Evolutionary conservation across 2,797 vertebrate species (phyloP), one percentile per base, ranked within the genome.

Genomic region (Euthynnus affinis): DNA sequence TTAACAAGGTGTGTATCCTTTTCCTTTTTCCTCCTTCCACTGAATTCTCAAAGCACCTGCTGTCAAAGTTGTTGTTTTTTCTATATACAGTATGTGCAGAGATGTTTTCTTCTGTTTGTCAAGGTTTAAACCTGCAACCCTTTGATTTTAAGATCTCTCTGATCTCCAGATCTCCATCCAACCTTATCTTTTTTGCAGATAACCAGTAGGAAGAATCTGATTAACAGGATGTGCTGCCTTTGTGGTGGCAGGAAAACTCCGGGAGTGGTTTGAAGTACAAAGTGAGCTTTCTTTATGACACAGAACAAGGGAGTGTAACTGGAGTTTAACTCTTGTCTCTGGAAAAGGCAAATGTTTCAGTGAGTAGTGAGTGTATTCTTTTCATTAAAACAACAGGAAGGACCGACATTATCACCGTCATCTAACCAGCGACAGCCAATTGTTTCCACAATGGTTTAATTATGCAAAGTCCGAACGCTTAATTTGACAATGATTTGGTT

Each of bases 361-460:
- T 64, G 10, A 40, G 3, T 32, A 0, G 27, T 32, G 23, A 46
- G 23, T 15, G 8, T 37, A 25, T 37, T 55, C 5, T 37, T 8
- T 34, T 78, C n/a, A n/a, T 20, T 22, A 25, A 67, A 79, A 40
- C 27, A 48, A 55, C 18, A 62, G 20, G 17, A 57, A 29, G 18
- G 18, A 34, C 15, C 42, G 42, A n/a, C 4, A n/a, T 40, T 20
- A 56, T 20, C 23, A 48, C 20, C 5, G 20, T 0, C 14, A 49
- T 23, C 40, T 12, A 32, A 48, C 55, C 53, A n/a, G 25, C 18
- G 40, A 17, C n/a, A 1, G 18, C n/a, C n/a, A 27, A 25, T 2
- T 14, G 4, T 57, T 48, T 61, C 17, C 25, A 22, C 3, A 17
- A n/a, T 29, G 3, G 25, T 59, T 60, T 3, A 20, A 48, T 5